phyloP scores from a whole-genome alignment of 92 coral and sea anemone species.

The Palythoa grandis region DNA sequence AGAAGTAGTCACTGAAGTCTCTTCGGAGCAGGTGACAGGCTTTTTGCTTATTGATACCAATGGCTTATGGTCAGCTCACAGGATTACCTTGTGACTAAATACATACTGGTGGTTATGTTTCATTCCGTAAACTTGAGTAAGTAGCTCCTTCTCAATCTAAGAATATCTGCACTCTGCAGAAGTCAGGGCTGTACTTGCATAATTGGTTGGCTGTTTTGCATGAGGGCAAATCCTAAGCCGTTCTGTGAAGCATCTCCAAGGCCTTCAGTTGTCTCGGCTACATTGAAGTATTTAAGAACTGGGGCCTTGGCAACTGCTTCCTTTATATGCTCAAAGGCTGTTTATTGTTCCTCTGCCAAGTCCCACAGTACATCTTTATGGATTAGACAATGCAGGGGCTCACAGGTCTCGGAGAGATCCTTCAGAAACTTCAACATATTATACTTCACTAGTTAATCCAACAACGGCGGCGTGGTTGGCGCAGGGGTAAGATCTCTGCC shows the following conservation, averaged over 20 bases:
- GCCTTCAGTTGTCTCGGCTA: slow-evolving; percentile 50
- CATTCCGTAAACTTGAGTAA: slow-evolving; percentile 64
- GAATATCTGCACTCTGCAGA: slow-evolving; percentile 55
- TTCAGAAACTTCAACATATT: slow-evolving; percentile 44
- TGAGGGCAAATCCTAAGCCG: slow-evolving; percentile 46
- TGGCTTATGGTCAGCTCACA: slow-evolving; percentile 68
- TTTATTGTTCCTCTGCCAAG: slow-evolving; percentile 57
- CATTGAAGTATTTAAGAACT: slow-evolving; percentile 58
- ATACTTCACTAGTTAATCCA: no score
- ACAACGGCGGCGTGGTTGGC: no score
- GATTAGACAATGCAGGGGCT: slow-evolving; percentile 56
- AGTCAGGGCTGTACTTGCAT: slow-evolving; percentile 66
- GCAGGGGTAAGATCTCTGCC: no score
- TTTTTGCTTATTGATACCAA: slow-evolving; percentile 54
- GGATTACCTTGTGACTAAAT: slow-evolving; percentile 49
- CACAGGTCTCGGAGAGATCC: slow-evolving; percentile 48
- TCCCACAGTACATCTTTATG: slow-evolving; percentile 49
- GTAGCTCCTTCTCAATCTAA: slow-evolving; percentile 57
- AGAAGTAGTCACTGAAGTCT: slow-evolving; percentile 54
- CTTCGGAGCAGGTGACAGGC: slow-evolving; percentile 61
- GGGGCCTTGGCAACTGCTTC: slow-evolving; percentile 56
- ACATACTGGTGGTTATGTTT: slow-evolving; percentile 68
- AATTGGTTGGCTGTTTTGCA: slow-evolving; percentile 53
- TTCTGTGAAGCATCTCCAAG: slow-evolving; percentile 43
- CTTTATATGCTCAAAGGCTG: slow-evolving; percentile 45